Percentiles rank a stretch among this genome's conserved stretches.
Evolutionary conservation across 1,140 invertebrate genomes (phyloP).

Genomic region (Euwallacea fornicatus): DNA sequence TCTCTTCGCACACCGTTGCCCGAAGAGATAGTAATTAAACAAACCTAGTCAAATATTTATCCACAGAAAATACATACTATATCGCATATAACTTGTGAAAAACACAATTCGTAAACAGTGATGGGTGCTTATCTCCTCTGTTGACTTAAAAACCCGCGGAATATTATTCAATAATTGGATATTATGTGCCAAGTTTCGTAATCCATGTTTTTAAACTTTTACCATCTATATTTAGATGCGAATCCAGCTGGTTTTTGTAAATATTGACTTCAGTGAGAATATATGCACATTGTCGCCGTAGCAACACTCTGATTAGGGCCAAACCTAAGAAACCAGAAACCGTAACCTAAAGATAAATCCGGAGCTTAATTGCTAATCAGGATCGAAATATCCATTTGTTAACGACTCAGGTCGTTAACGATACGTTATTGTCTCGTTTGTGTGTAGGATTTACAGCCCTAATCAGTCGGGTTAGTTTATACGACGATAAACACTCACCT

Average conservation of each 20-base stretch:
- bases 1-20: too few relatives aligned
- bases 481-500: conserved; percentile 61
- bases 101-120: conserved; percentile 1
- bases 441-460: conserved; percentile 19
- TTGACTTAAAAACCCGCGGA: conserved; percentile 7
- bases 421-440: conserved; percentile 34
- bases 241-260: conserved; percentile 16
- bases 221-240: conserved; percentile 2
- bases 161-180: conserved; percentile 23
- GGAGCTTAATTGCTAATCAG: conserved; percentile 31
- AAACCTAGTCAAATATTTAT: not conserved
- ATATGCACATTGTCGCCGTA: not conserved
- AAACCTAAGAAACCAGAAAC: conserved; percentile 4
- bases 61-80: not conserved
- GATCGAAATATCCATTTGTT: conserved; percentile 29
- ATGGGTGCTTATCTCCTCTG: conserved; percentile 14
- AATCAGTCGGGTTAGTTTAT: conserved; percentile 20
- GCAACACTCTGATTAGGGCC: not conserved
- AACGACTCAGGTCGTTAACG: conserved; percentile 34
- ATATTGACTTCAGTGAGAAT: conserved; percentile 4
- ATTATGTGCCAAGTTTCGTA: conserved; percentile 10
- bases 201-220: conserved; percentile 15
- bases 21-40: too few relatives aligned
- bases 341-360: conserved; percentile 22
- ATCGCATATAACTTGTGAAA: conserved; percentile 2